phyloP scores from a whole-genome alignment of 2,797 vertebrate species.

The Fistularia tabacaria region DNA sequence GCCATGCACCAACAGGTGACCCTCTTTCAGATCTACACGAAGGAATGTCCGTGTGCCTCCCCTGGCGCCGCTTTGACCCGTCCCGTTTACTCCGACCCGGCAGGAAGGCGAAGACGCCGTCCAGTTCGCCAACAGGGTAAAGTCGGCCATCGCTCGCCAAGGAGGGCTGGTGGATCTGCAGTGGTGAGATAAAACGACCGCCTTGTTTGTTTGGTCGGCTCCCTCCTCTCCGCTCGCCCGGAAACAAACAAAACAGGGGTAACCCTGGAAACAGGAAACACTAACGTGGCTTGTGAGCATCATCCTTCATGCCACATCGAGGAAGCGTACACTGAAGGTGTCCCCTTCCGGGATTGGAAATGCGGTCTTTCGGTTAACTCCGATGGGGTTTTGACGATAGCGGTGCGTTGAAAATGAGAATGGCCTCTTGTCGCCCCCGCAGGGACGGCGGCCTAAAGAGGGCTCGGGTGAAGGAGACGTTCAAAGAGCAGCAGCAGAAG shows the following conservation, averaged over 20 bases:
- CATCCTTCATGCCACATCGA: too few relatives aligned
- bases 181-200: conserved; percentile 75
- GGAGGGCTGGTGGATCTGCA: conserved; percentile 91
- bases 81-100: conserved; percentile 11
- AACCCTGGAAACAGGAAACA: too few relatives aligned
- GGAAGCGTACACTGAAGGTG: too few relatives aligned
- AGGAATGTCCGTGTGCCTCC: too few relatives aligned
- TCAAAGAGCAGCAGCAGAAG: conserved; percentile 92
- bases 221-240: too few relatives aligned
- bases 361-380: too few relatives aligned
- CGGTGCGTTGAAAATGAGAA: not conserved
- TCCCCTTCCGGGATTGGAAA: too few relatives aligned
- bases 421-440: conserved; percentile 7
- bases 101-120: conserved; percentile 92
- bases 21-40: too few relatives aligned
- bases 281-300: too few relatives aligned
- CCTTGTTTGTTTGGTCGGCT: too few relatives aligned
- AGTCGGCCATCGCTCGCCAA: conserved; percentile 87
- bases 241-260: too few relatives aligned
- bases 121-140: conserved; percentile 95
- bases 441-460: conserved; percentile 97
- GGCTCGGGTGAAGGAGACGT: conserved; percentile 88
- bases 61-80: not conserved
- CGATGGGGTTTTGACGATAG: too few relatives aligned
- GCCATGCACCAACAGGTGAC: conserved; percentile 89